Evolutionary conservation across 2,797 vertebrate genomes (phyloP).

Genomic region (Phrynocephalus guinanensis): DNA sequence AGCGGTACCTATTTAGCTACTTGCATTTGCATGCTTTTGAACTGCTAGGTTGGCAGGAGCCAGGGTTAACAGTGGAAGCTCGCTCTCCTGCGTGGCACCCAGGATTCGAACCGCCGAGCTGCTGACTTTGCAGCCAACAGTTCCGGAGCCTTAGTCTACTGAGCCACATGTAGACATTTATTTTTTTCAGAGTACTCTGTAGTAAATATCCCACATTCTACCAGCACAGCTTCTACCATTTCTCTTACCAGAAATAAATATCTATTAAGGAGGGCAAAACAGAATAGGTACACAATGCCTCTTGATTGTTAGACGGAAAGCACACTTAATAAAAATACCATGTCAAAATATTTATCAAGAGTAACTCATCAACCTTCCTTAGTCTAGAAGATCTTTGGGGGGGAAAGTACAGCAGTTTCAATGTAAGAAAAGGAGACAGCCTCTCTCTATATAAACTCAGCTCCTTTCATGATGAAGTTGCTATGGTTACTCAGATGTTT

Average conservation of each 20-base stretch:
- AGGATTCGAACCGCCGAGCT: too few species aligned
- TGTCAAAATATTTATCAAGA: constrained; percentile 40
- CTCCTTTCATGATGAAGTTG: constrained; percentile 46
- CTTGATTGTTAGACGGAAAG: background rate
- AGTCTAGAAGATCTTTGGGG: constrained; percentile 25
- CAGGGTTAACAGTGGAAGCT: too few species aligned
- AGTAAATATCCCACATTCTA: background rate
- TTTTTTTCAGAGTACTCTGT: constrained; percentile 8
- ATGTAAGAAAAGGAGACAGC: constrained; percentile 55
- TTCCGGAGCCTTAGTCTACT: too few species aligned
- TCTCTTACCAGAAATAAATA: background rate
- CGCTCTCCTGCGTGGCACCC: too few species aligned
- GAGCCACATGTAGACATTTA: too few species aligned
- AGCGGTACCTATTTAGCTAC: too few species aligned
- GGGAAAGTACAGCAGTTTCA: constrained; percentile 49
- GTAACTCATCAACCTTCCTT: constrained; percentile 58
- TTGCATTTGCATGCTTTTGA: too few species aligned
- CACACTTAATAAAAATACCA: background rate
- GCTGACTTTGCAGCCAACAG: too few species aligned
- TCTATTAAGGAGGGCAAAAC: background rate
- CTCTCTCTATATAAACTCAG: constrained; percentile 65
- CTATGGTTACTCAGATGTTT: constrained; percentile 69
- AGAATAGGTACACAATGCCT: background rate
- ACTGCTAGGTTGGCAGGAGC: too few species aligned
- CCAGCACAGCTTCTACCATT: background rate